Conservation (phyloP, 2,797 vertebrate species). For the Cirrhinus mrigala region DNA sequence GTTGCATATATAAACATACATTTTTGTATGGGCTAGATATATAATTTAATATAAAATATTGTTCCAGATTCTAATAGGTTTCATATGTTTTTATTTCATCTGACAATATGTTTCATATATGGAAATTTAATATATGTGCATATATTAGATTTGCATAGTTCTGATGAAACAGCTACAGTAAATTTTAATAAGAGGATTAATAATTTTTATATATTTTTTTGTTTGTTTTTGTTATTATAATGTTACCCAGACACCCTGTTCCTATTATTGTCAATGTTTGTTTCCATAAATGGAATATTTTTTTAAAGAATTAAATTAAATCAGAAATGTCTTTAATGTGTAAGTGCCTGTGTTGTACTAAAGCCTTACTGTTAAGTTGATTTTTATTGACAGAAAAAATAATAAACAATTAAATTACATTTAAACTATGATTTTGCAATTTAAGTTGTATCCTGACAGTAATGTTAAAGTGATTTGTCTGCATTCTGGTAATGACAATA, state of each 20-base stretch:
- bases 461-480: background rate
- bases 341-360: no score
- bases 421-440: no score
- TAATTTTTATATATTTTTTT: background rate
- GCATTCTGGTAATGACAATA: background rate
- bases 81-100: background rate
- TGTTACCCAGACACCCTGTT: background rate
- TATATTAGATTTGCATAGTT: background rate
- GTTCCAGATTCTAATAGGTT: background rate
- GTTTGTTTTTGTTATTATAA: no score
- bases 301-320: background rate
- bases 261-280: background rate
- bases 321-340: background rate
- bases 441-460: no score
- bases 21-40: background rate
- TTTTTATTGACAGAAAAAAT: background rate
- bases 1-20: background rate
- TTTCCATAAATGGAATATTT: background rate
- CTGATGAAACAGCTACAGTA: background rate
- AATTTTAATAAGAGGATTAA: background rate
- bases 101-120: background rate
- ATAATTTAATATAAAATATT: background rate
- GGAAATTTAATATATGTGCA: background rate
- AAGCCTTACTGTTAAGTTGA: no score
- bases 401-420: background rate